phyloP scores from a whole-genome alignment of 2,113 vertebrate species.

The Hucho hucho region DNA sequence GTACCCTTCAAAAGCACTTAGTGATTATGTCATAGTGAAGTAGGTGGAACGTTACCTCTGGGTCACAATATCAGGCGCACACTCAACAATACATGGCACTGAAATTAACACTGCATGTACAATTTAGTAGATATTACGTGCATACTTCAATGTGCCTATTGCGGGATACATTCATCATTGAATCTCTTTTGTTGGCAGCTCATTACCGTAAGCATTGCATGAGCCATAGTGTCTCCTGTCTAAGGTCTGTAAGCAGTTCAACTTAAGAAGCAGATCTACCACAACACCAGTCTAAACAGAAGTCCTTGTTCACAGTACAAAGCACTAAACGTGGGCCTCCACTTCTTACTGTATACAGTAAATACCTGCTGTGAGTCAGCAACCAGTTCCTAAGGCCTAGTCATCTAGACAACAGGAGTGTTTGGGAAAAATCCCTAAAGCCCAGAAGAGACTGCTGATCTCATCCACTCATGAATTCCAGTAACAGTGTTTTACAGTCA shows the following conservation, averaged over 20 bases:
- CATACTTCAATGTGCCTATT: not conserved
- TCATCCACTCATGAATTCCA: not conserved
- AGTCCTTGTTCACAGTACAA: too few relatives aligned
- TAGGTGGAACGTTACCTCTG: not conserved
- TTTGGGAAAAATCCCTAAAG: not conserved
- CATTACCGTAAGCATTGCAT: too few relatives aligned
- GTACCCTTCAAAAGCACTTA: constrained; percentile 2
- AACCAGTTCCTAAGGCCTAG: not conserved
- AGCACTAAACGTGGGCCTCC: not conserved
- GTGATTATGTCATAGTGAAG: constrained; percentile 5
- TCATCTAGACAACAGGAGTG: not conserved
- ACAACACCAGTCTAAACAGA: too few relatives aligned
- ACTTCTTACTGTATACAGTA: not conserved
- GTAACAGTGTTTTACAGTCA: not conserved
- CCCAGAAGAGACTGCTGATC: not conserved
- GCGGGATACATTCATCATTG: not conserved
- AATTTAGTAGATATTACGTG: not conserved
- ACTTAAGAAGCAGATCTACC: too few relatives aligned
- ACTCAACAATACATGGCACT: not conserved
- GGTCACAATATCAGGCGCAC: not conserved
- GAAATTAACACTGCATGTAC: not conserved
- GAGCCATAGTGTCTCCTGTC: too few relatives aligned
- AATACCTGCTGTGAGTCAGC: constrained; percentile 1
- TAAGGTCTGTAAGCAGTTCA: too few relatives aligned
- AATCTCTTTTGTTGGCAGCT: too few relatives aligned